Conservation (phyloP, 2,113 vertebrate genomes). For the Laticauda laticaudata region DNA sequence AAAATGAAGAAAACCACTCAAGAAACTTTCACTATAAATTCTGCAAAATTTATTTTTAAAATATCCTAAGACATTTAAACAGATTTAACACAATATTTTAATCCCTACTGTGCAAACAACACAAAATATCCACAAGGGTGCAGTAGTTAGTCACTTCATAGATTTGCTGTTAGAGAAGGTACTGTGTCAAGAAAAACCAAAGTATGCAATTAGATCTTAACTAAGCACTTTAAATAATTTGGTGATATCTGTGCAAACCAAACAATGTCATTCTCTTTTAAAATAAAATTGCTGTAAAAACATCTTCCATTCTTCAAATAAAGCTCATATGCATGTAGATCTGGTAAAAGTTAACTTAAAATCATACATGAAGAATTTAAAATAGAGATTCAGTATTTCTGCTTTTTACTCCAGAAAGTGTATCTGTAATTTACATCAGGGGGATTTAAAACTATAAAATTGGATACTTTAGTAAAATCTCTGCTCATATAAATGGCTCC, state of each 20-base stretch:
- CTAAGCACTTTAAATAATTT: constrained; percentile 53
- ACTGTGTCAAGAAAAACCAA: constrained; percentile 42
- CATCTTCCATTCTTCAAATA: not conserved
- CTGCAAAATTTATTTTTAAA: not conserved
- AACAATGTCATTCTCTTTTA: constrained; percentile 37
- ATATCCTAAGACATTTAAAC: not conserved
- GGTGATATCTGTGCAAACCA: constrained; percentile 53
- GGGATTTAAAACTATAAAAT: not conserved
- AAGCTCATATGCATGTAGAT: not conserved
- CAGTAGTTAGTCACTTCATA: constrained; percentile 63
- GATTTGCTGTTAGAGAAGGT: constrained; percentile 14
- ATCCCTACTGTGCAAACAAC: not conserved
- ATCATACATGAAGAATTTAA: not conserved
- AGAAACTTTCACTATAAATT: not conserved
- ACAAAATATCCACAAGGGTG: constrained; percentile 68
- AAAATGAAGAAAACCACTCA: not conserved
- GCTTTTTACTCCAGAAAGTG: not conserved
- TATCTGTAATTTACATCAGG: not conserved
- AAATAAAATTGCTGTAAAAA: not conserved
- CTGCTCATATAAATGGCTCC: not conserved
- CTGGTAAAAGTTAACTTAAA: not conserved
- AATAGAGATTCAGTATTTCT: not conserved
- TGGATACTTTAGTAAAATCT: not conserved
- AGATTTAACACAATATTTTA: not conserved
- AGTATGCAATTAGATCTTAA: constrained; percentile 46